Base-by-base conservation (phyloP, 2,797 vertebrate genomes). In the Spinibarbus caldwelli region DNA sequence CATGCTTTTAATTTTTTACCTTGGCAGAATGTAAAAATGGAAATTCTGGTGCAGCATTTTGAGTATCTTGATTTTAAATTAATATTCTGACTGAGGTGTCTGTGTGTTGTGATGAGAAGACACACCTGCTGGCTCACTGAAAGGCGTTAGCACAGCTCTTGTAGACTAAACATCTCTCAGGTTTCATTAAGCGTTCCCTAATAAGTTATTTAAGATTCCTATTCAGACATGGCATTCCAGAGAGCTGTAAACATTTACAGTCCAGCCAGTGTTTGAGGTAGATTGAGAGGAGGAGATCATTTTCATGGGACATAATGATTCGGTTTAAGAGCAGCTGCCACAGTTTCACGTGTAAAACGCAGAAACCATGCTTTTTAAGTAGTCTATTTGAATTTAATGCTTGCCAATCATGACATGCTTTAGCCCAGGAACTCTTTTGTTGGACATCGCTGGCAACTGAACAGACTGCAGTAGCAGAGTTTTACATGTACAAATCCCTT, bases 211-310 rank as follows among this genome's bases (percentile, higher is more conserved):
- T 86, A 45, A 83, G 68, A 87, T 82, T 87, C 86, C 57, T 83
- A 31, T 45, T 57, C 52, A 52, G 80, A 31, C 59, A 62, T 52
- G 59, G 77, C 80, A 73, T 90, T 87, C 80, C 78, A 78, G 43
- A 71, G 59, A 43, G 77, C 80, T 77, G 80, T 89, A 89, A 89
- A 89, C 83, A 88, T 89, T 89, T 89, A 85, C 82, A 87, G 80
- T 72, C 26, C 47, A 81, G 82, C 17, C 66, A 70, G 68, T 19
- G 45, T 57, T 31, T 62, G 43, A 34, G 70, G 75, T 43, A 85
- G 31, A 66, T 45, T 49, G 70, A 68, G 19, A 73, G 17, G 41
- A 66, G 12, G 59, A 77, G 82, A 88, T 83, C 36, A 9, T 72
- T 70, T 88, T 82, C 72, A 86, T 82, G 45, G 17, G 52, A 31